Evolutionary conservation across 2,888 invertebrate species (phyloP).

Genomic region (Dicyrtomina minuta): DNA sequence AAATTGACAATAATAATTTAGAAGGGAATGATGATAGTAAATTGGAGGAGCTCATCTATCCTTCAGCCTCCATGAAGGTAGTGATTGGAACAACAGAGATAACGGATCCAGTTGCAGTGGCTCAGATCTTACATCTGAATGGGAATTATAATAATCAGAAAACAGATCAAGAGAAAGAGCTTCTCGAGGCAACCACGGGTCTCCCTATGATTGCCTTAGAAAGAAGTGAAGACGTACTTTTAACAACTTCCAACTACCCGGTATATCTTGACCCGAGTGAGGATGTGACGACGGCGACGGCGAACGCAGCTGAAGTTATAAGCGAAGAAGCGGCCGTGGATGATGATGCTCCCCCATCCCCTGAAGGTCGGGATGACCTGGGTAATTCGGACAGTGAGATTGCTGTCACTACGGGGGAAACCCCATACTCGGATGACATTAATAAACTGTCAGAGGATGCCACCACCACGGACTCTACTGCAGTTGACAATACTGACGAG

Average conservation of each 20-base stretch:
- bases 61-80: slow-evolving; percentile 33
- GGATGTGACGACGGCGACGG: slow-evolving; percentile 12
- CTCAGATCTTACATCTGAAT: slow-evolving; percentile 23
- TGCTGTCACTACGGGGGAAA: slow-evolving; percentile 20
- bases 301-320: slow-evolving; percentile 40
- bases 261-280: not conserved
- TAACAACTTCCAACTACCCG: slow-evolving; percentile 1
- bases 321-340: not conserved
- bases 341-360: not conserved
- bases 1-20: not conserved
- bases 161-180: too few species aligned
- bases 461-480: not conserved
- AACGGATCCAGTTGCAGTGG: slow-evolving; percentile 31
- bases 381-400: not conserved
- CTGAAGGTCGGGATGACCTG: not conserved
- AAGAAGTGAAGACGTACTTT: not conserved
- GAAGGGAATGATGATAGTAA: slow-evolving; percentile 1
- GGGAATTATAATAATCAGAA: too few species aligned
- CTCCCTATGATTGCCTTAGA: not conserved
- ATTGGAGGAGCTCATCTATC: slow-evolving; percentile 8
- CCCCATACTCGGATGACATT: slow-evolving; percentile 17
- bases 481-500: not conserved
- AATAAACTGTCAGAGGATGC: not conserved
- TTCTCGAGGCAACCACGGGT: too few species aligned
- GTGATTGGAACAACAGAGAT: slow-evolving; percentile 39